Conservation (phyloP, 1,140 invertebrate genomes). For the Drosophila novamexicana region DNA sequence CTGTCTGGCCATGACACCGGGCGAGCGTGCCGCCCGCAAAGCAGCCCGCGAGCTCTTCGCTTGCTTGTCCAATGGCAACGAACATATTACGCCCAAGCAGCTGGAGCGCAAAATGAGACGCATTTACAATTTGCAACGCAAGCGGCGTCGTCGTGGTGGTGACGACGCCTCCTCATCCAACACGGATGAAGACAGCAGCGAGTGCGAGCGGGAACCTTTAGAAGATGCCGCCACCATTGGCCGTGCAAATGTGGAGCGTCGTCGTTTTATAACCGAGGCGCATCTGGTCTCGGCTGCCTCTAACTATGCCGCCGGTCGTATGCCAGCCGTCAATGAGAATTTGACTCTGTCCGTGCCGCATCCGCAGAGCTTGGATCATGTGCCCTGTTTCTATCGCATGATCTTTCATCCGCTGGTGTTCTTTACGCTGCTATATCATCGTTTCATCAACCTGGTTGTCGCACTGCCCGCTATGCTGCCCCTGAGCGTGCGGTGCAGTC, state of each 20-base stretch:
- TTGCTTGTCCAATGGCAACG: conserved; percentile 92
- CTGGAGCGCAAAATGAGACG: conserved; percentile 89
- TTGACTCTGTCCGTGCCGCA: conserved; percentile 89
- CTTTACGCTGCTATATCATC: conserved; percentile 88
- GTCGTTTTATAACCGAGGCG: conserved; percentile 89
- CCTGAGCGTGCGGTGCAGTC: conserved; percentile 86
- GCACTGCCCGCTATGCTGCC: conserved; percentile 86
- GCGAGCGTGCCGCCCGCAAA: conserved; percentile 93
- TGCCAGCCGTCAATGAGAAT: conserved; percentile 90
- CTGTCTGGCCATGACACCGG: conserved; percentile 92
- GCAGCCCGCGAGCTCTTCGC: conserved; percentile 94
- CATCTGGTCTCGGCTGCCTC: conserved; percentile 92
- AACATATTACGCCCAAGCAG: conserved; percentile 93
- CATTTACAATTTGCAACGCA: conserved; percentile 86
- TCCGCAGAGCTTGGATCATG: conserved; percentile 87
- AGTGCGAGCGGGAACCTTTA: conserved; percentile 63
- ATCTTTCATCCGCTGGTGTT: conserved; percentile 89
- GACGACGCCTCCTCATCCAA: conserved; percentile 55
- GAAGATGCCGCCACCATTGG: conserved; percentile 53
- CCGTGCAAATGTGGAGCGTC: conserved; percentile 48
- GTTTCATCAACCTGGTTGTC: conserved; percentile 88
- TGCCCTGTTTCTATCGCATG: conserved; percentile 89
- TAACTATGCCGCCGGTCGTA: conserved; percentile 90
- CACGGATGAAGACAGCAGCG: conserved; percentile 69
- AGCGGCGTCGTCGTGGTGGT: conserved; percentile 75